These are phyloP conservation scores for Platysteira castanea DNA, from an alignment of 2,113 vertebrate species.

Conservation along the genomic window DNA sequence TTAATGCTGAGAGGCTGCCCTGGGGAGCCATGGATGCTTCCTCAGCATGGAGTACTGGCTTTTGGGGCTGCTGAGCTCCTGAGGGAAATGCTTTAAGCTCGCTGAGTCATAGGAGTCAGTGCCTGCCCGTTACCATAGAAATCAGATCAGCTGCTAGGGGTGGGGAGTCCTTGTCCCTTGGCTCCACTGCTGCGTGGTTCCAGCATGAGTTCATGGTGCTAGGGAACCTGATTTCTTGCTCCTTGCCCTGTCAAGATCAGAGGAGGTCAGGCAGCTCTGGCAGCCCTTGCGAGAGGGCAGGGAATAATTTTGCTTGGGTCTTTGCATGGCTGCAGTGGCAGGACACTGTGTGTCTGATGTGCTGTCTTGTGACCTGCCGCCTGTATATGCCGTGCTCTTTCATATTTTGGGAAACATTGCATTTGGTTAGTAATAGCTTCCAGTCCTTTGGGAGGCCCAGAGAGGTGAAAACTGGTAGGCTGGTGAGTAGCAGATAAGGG, in stretches of 20 bases:
- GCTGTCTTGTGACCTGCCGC: neutral
- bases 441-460: neutral
- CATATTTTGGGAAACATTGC: neutral
- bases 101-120: conserved; percentile 10
- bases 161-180: conserved; percentile 33
- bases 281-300: neutral
- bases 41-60: neutral
- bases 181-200: conserved; percentile 10
- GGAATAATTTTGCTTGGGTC: neutral
- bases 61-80: neutral
- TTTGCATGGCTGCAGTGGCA: neutral
- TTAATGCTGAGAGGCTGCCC: neutral
- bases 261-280: neutral
- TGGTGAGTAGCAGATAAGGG: neutral
- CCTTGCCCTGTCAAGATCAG: neutral
- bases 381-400: conserved; percentile 7
- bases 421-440: neutral
- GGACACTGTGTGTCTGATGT: neutral
- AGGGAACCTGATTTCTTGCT: neutral
- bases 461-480: neutral
- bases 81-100: neutral
- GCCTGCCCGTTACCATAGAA: conserved; percentile 44
- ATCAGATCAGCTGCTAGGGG: conserved; percentile 46
- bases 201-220: neutral
- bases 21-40: neutral